phyloP scores from a whole-genome alignment of 2,797 vertebrate genomes.

The Loris lydekkerianus region DNA sequence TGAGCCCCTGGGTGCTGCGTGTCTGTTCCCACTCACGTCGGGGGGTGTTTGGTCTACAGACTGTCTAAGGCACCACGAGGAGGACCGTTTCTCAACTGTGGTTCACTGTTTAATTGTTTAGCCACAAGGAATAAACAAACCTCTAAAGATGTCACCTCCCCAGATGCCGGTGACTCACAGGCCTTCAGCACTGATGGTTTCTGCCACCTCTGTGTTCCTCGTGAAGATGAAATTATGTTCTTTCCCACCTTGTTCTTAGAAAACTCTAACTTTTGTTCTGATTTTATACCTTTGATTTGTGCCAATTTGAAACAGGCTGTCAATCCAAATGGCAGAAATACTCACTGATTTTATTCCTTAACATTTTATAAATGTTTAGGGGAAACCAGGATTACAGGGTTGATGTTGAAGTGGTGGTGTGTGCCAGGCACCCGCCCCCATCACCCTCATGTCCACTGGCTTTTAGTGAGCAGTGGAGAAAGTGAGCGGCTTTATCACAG shows the following conservation, averaged over 20 bases:
- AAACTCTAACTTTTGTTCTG: conserved; percentile 11
- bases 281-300: conserved; percentile 19
- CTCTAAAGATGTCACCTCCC: not conserved
- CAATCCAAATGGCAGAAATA: not conserved
- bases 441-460: not conserved
- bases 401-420: not conserved
- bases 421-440: not conserved
- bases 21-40: not conserved
- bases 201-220: not conserved
- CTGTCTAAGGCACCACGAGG: not conserved
- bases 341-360: conserved; percentile 36
- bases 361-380: conserved; percentile 22
- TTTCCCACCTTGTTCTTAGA: not conserved
- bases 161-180: not conserved
- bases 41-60: not conserved
- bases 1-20: not conserved
- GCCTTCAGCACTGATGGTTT: not conserved
- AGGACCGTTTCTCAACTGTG: not conserved
- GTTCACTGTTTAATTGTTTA: not conserved
- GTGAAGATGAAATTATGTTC: not conserved
- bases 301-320: conserved; percentile 36
- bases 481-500: conserved; percentile 4
- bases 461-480: not conserved
- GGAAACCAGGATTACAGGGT: not conserved
- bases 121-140: not conserved